Base-by-base conservation (phyloP, 2,797 vertebrate genomes). In the Synaphobranchus kaupii region DNA sequence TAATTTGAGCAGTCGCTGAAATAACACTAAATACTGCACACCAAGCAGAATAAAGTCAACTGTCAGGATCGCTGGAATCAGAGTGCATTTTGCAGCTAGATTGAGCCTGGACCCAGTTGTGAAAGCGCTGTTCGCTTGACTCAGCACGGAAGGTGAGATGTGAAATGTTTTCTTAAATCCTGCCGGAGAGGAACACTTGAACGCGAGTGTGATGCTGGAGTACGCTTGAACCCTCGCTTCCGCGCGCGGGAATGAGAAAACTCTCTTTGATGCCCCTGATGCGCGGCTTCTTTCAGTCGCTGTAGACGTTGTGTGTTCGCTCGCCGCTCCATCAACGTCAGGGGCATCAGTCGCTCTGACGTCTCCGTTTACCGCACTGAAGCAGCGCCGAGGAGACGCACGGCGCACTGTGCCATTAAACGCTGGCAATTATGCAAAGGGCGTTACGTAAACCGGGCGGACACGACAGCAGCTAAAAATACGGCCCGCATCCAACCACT, bases 381-480 rank as follows among this genome's bases (percentile, higher is more conserved):
- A 47, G 76, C 7, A 34, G 39, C 76, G 52, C n/a, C 6, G 13
- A 31, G 44, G 54, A 63, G 25, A 56, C 54, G 20, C 56, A 5
- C 2, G 25, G 34, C 20, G 58, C 54, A 66, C 3, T 39, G 56
- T 44, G 83, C 17, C 58, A 58, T 25, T 44, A 28, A 56, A 22
- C 54, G 15, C 17, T 15, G 34, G 0, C 54, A 31, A 25, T 60
- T 63, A 84, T 12, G 34, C 66, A 63, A 60, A 66, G 31, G 54
- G 20, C 56, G 52, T 83, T 83, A 83, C 52, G 47, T 34, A 58
- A 84, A 84, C n/a, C 28, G 3, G 81, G 66, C 25, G 47, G 44
- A 81, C 78, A n/a, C 22, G 25, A 85, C n/a, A 44, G 56, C 82
- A 39, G 82, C 56, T 68, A 85, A 66, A 85, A 85, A 85, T 63